A percentile compares a stretch with the other conserved stretches of the same genome.
phyloP scores from a whole-genome alignment of 2,113 vertebrate species.

The Corynorhinus townsendii region DNA sequence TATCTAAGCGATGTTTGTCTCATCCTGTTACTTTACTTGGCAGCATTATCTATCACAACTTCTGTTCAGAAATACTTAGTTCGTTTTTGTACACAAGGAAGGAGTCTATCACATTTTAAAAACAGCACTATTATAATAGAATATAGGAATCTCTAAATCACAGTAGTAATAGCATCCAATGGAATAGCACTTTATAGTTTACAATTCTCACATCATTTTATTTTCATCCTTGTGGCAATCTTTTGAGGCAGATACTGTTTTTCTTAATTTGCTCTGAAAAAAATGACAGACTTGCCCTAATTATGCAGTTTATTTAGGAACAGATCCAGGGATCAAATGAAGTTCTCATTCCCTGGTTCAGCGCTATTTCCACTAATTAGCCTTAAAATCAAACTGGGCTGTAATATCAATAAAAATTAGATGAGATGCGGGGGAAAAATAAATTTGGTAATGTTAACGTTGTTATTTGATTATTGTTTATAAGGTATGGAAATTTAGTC shows the following conservation, averaged over 20 bases:
- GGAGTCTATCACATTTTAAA: background rate
- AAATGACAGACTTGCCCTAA: background rate
- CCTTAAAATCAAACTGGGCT: background rate
- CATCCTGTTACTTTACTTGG: background rate
- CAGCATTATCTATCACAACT: background rate
- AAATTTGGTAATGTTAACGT: background rate
- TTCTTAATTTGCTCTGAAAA: slow-evolving; percentile 7
- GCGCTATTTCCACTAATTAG: background rate
- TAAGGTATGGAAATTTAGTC: background rate
- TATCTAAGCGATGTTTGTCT: background rate
- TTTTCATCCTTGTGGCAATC: background rate
- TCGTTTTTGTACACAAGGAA: background rate
- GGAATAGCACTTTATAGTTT: background rate
- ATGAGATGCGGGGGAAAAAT: background rate
- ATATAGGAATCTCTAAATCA: background rate
- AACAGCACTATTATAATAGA: background rate
- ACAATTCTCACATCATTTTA: background rate
- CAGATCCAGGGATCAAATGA: background rate
- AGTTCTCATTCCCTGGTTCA: background rate
- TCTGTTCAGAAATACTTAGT: slow-evolving; percentile 2
- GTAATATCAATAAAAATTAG: background rate
- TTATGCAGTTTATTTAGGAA: background rate
- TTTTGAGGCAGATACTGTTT: background rate
- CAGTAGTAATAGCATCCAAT: background rate
- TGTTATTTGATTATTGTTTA: background rate